Base-by-base conservation (phyloP, 2,113 vertebrate species). In the Phycodurus eques region DNA sequence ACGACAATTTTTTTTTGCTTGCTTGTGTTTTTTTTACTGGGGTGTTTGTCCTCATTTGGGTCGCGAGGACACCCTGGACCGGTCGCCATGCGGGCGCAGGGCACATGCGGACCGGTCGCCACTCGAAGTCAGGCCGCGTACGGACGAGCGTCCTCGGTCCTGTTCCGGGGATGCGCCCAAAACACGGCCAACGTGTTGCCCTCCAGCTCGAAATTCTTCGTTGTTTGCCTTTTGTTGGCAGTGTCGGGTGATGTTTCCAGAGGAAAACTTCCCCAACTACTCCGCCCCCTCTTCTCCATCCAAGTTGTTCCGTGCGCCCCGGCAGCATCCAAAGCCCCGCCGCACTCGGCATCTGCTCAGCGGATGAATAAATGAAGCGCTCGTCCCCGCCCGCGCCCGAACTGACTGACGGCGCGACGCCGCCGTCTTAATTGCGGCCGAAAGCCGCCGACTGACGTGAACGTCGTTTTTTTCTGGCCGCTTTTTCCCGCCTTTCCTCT, bases 361-460 rank as follows among this genome's bases (percentile, higher is more conserved):
- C 89, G 82, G 83, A 92, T 92, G 85, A 93, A 92, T 92, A 92
- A 91, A 92, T 91, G 89, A 92, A 87, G 79, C 84, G 68, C 87
- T 35, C 20, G 53, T 22, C 61, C 15, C 27, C 17, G 9, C 71
- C 14, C 63, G 2, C 67, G 71, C 56, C 73, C 74, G 71, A 51
- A 79, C 85, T 89, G 89, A 86, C 87, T 92, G 90, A 87, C 89
- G 86, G 85, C 81, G 86, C 44, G 6, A 19, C 12, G 85, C 84
- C 82, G 47, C 6, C 54, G 27, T 91, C 92, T 90, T 92, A 91
- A 91, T 92, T 91, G 90, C 89, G 86, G 86, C 92, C 90, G 91
- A 92, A 93, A 91, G 87, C 92, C 71, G 81, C 74, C 86, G 57
- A 27, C 19, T 7, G 19, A n/a, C 19, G 20, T 11, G n/a, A 59